These are phyloP conservation scores for Chelon labrosus DNA, from an alignment of 2,797 vertebrate species.

Conservation along the genomic window DNA sequence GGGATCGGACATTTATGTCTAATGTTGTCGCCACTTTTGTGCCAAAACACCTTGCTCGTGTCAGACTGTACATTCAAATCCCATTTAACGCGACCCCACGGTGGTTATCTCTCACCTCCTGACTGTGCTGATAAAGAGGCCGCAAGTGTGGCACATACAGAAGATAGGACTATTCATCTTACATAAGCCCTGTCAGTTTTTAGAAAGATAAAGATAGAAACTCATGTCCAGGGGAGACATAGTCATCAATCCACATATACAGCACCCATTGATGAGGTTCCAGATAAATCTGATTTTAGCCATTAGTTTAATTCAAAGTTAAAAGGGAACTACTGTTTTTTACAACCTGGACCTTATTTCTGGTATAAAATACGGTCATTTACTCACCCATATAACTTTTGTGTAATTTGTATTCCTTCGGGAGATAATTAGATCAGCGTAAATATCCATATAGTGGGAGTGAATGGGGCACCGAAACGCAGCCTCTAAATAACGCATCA, in stretches of 20 bases:
- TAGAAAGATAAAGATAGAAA: conserved; percentile 25
- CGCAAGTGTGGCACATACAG: conserved; percentile 10
- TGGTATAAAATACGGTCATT: too few relatives aligned
- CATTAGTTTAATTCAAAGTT: not conserved
- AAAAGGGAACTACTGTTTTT: not conserved
- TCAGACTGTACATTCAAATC: not conserved
- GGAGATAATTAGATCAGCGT: too few relatives aligned
- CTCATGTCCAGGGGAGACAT: not conserved
- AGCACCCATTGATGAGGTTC: not conserved
- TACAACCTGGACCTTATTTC: too few relatives aligned
- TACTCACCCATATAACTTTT: too few relatives aligned
- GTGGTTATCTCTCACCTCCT: conserved; percentile 54
- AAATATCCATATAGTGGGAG: too few relatives aligned
- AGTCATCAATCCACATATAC: not conserved
- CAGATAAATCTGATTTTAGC: not conserved
- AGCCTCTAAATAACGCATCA: too few relatives aligned
- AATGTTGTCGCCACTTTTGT: not conserved
- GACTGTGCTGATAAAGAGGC: conserved; percentile 66
- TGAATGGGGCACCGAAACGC: too few relatives aligned
- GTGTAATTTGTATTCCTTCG: too few relatives aligned
- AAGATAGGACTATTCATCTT: conserved; percentile 19
- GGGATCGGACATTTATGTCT: not conserved
- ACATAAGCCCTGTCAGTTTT: conserved; percentile 17
- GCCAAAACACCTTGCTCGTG: not conserved
- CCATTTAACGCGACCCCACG: not conserved